Evolutionary conservation across 2,113 vertebrate genomes (phyloP).

Genomic region (Manacus vitellinus): DNA sequence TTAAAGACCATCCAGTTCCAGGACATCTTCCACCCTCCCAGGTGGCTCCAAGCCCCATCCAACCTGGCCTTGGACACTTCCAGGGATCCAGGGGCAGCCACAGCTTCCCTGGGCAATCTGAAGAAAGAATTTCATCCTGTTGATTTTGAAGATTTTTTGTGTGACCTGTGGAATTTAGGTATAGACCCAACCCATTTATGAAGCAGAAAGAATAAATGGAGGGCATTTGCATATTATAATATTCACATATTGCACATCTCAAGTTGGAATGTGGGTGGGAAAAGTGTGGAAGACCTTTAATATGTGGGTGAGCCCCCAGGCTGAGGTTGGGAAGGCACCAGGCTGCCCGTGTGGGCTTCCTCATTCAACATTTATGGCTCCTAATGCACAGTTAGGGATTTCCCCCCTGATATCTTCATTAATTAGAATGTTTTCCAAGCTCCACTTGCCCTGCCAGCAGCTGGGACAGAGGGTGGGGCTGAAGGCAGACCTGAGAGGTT

Average conservation of each 20-base stretch:
- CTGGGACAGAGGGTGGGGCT: not conserved
- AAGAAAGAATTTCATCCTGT: not conserved
- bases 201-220: not conserved
- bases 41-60: not conserved
- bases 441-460: not conserved
- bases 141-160: not conserved
- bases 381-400: conserved; percentile 8
- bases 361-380: not conserved
- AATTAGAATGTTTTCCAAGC: not conserved
- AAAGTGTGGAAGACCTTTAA: not conserved
- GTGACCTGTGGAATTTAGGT: not conserved
- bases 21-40: not conserved
- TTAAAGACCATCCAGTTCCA: not conserved
- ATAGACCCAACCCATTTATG: not conserved
- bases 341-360: not conserved
- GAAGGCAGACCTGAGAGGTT: not conserved
- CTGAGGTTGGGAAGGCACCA: not conserved
- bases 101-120: not conserved
- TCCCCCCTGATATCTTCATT: conserved; percentile 36
- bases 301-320: not conserved
- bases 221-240: not conserved
- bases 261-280: not conserved
- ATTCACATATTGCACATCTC: not conserved
- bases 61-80: not conserved
- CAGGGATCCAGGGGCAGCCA: not conserved